These are phyloP conservation scores for Noctua janthe DNA, from an alignment of 2,888 invertebrate species.

Conservation along the genomic window DNA sequence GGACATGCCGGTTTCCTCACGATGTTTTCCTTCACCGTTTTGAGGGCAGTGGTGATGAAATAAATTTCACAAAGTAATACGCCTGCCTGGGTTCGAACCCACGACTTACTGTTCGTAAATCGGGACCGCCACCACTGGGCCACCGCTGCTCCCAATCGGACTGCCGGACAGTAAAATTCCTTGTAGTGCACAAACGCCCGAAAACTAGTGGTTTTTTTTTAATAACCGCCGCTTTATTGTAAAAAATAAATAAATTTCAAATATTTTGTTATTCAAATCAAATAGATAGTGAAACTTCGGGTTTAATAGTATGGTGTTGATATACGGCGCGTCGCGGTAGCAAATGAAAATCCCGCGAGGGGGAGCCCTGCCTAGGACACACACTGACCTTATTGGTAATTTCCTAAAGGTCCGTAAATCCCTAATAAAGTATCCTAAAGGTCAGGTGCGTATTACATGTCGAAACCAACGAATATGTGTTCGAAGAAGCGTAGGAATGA, in stretches of 20 bases:
- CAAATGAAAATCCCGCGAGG: constrained; percentile 1
- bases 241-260: not conserved
- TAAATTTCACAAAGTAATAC: too few relatives aligned
- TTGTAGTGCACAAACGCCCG: too few relatives aligned
- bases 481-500: not conserved
- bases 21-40: too few relatives aligned
- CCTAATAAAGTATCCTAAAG: constrained; percentile 31
- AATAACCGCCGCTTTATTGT: not conserved
- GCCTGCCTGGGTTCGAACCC: too few relatives aligned
- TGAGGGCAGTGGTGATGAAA: too few relatives aligned
- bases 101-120: too few relatives aligned
- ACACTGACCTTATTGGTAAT: constrained; percentile 42
- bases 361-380: constrained; percentile 11
- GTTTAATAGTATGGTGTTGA: not conserved
- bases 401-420: constrained; percentile 36
- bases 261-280: not conserved
- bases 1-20: too few relatives aligned
- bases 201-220: not conserved
- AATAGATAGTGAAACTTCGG: not conserved
- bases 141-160: too few relatives aligned
- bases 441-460: constrained; percentile 30
- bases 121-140: too few relatives aligned
- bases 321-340: not conserved
- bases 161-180: too few relatives aligned
- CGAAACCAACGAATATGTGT: not conserved